phyloP scores from a whole-genome alignment of 1,140 invertebrate genomes.

The Platyura marginata region DNA sequence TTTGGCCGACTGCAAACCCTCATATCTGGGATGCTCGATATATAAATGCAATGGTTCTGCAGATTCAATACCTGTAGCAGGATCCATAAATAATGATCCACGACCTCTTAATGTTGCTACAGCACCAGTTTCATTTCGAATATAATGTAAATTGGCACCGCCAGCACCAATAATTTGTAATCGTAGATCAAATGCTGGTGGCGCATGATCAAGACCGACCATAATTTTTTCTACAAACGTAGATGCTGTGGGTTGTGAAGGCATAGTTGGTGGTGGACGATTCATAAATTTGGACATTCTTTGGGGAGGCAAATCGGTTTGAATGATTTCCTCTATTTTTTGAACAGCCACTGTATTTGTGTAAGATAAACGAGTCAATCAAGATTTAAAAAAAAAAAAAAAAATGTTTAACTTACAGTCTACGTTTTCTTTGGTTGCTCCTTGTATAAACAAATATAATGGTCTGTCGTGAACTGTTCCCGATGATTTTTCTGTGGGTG shows the following conservation, averaged over 20 bases:
- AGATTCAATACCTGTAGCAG: conserved; percentile 39
- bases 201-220: conserved; percentile 57
- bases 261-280: conserved; percentile 1
- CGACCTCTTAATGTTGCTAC: conserved; percentile 28
- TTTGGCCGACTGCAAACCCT: conserved; percentile 51
- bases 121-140: conserved; percentile 52
- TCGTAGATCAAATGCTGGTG: conserved; percentile 53
- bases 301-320: too few species aligned
- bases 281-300: conserved; percentile 1
- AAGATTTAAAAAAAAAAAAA: too few species aligned
- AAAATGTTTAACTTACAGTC: too few species aligned
- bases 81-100: conserved; percentile 43
- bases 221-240: conserved; percentile 46
- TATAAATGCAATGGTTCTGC: conserved; percentile 62
- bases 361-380: too few species aligned
- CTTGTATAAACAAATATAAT: too few species aligned
- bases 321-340: too few species aligned
- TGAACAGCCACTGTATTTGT: too few species aligned
- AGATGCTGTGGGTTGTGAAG: background rate
- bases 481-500: too few species aligned
- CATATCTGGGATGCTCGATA: conserved; percentile 49
- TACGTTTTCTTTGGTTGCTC: too few species aligned
- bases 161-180: conserved; percentile 29
- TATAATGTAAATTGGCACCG: conserved; percentile 57
- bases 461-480: too few species aligned